These are phyloP conservation scores for Neogobius melanostomus DNA, from an alignment of 2,113 vertebrate species.

Conservation along the genomic window DNA sequence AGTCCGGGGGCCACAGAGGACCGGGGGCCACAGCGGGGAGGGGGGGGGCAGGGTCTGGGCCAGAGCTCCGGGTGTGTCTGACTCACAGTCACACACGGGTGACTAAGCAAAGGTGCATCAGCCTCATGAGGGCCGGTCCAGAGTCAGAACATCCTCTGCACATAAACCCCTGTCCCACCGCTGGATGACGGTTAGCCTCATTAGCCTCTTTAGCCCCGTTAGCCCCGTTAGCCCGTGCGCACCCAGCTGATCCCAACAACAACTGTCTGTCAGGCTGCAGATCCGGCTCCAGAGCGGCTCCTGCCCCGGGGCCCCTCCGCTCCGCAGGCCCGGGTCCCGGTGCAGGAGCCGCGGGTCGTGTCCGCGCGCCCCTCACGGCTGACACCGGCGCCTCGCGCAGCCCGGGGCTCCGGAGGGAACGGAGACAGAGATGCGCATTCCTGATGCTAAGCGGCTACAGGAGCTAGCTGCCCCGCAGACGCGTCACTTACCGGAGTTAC, in stretches of 20 bases:
- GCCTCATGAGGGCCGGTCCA: no score
- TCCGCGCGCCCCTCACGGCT: background rate
- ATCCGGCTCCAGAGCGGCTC: background rate
- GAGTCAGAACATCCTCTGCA: no score
- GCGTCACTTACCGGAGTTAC: background rate
- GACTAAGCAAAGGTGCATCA: conserved; percentile 4
- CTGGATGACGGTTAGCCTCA: background rate
- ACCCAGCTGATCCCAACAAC: conserved; percentile 8
- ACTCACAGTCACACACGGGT: background rate
- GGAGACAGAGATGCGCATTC: background rate
- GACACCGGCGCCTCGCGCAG: background rate
- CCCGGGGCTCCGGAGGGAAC: no score
- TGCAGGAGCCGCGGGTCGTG: background rate
- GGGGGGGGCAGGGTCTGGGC: background rate
- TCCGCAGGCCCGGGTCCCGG: background rate
- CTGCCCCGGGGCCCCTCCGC: background rate
- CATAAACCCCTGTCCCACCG: no score
- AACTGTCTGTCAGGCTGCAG: conserved; percentile 4
- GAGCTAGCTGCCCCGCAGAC: background rate
- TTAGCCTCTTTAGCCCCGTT: background rate
- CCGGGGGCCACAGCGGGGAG: background rate
- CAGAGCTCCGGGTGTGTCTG: background rate
- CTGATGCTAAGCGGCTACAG: background rate
- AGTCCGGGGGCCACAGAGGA: background rate
- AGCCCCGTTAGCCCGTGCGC: background rate